Evolutionary conservation across 2,113 vertebrate genomes (phyloP), one percentile per base, ranked within the genome.

Genomic region (Callipepla californica): DNA sequence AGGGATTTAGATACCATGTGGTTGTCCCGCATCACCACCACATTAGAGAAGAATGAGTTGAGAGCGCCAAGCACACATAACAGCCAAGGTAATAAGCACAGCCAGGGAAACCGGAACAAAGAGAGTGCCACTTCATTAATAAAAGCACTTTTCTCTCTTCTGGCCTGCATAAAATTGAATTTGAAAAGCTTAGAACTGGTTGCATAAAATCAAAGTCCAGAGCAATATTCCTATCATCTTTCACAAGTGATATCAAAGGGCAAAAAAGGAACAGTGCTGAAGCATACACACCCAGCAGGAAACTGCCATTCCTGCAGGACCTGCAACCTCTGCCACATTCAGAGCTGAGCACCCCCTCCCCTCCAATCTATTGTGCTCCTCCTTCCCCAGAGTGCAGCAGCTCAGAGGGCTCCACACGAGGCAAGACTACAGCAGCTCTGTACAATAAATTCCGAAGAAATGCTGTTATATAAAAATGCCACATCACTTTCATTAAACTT

Each of bases 11-110:
- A 90, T 55, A 59, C 85, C 80, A 51, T 65, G 53, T 89, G 87
- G 94, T 81, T 87, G 93, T 94, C 90, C 93, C 0, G 75, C 75
- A 94, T 77, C 87, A 79, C 53, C 75, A 82, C 17, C 26, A 12
- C 8, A 4, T 68, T n/a, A 76, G 58, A 13, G 40, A 95, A 76
- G 78, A 93, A 95, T 73, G 84, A 75, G 70, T 40, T 6, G n/a
- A 80, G 73, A 89, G 89, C 58, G 91, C 84, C 94, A 95, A 92
- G 95, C 63, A 40, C 94, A 91, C 94, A 96, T 92, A 70, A 93
- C 93, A 63, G 89, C 91, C 93, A 87, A 38, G 57, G 76, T 65
- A 69, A 65, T 51, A 44, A 83, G 57, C 89, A 85, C 67, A 93
- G 1, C 94, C 91, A 66, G 68, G 94, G 96, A 77, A 93, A 96